Base-by-base conservation (phyloP, 2,797 vertebrate species). In the Bothrops alternatus region DNA sequence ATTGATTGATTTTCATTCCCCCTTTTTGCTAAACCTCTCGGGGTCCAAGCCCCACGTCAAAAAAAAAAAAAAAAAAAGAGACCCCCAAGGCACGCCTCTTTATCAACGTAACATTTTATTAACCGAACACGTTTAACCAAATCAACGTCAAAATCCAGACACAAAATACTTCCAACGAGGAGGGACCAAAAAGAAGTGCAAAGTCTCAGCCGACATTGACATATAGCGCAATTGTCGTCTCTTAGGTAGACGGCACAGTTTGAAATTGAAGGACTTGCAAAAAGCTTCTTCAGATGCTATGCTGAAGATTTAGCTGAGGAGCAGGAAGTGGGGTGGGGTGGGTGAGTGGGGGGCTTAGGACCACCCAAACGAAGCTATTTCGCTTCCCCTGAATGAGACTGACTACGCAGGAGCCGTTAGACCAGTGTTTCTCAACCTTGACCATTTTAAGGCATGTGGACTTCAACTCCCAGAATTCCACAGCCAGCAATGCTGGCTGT, bases 71-170 rank as follows among this genome's bases (percentile, higher is more conserved):
- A 90, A 78, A 90, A 73, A 90, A n/a, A 89, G 42, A 42, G 42
- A 42, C 0, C 60, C 3, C 0, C 0, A 92, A 95, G 90, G 93
- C 28, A 63, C 94, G 86, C 93, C 37, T 91, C 93, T 96, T 96
- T 6, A 96, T 6, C 0, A 96, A 96, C 95, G 95, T 93, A 96
- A 89, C 91, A 93, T 91, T 97, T 97, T 98, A 98, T 98, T 98
- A 96, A 91, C 95, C 93, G 91, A 2, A 97, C 94, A 97, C 96
- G 96, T 96, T 93, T 95, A 94, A 90, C 96, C 97, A 96, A 97
- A 96, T 95, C 93, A 96, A 97, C 95, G 73, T 85, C 96, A 94
- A 94, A 93, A 94, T 94, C 94, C 96, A 96, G 95, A 96, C 90
- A 95, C n/a, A 73, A 78, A 96, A 95, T 91, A 96, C 95, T 95